Percentiles rank a stretch among this genome's conserved stretches.
These are phyloP conservation scores for Anoura caudifer DNA, from an alignment of 2,113 vertebrate species.

Conservation along the genomic window DNA sequence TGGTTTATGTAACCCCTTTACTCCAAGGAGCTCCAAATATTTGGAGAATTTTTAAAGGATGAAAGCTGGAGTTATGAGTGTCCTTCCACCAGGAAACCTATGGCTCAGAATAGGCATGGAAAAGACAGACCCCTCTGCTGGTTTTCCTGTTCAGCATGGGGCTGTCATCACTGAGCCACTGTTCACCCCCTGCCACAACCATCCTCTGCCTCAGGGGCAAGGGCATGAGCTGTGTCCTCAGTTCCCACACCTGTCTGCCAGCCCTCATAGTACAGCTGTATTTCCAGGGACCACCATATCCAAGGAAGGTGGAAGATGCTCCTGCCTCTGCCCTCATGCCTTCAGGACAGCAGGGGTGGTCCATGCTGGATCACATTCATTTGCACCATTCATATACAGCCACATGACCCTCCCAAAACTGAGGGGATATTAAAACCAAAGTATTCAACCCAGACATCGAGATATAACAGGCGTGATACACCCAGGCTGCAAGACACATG, in stretches of 20 bases:
- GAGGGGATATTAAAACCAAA: not conserved
- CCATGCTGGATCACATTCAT: rapidly evolving
- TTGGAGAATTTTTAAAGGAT: not conserved
- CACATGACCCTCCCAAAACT: rapidly evolving
- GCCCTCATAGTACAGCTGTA: rapidly evolving
- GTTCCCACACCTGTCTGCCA: rapidly evolving
- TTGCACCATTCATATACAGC: not conserved
- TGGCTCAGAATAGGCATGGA: rapidly evolving
- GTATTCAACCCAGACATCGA: not conserved
- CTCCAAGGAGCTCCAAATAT: not conserved
- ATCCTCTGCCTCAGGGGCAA: rapidly evolving
- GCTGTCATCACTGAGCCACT: rapidly evolving
- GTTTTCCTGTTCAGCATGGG: rapidly evolving
- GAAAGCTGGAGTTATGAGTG: rapidly evolving
- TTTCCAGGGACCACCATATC: rapidly evolving
- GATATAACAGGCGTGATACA: not conserved
- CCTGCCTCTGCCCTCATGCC: rapidly evolving
- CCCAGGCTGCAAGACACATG: not conserved
- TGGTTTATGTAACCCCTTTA: not conserved
- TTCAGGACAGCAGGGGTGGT: rapidly evolving
- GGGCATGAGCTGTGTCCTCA: rapidly evolving
- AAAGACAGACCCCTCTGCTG: not conserved
- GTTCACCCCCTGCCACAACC: rapidly evolving
- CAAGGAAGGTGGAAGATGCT: not conserved
- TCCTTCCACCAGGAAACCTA: not conserved